These are phyloP conservation scores for Conger conger DNA, from an alignment of 2,113 vertebrate species.

Conservation along the genomic window DNA sequence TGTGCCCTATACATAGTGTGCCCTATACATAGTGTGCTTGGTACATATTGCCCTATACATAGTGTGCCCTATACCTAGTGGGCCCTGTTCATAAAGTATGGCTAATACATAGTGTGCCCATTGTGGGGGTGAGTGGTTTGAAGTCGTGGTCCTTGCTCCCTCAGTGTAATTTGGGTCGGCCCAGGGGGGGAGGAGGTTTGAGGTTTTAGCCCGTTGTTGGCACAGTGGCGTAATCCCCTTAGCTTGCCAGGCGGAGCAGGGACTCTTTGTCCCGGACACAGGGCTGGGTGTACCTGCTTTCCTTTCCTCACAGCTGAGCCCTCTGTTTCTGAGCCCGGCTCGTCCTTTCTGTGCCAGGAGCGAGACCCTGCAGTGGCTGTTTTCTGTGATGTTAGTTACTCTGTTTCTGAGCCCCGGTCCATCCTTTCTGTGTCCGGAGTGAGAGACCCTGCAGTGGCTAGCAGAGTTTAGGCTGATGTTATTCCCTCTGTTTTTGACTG, in stretches of 20 bases:
- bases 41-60: too few relatives aligned
- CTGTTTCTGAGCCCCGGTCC: neutral
- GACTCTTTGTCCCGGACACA: neutral
- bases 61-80: neutral
- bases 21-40: too few relatives aligned
- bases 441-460: neutral
- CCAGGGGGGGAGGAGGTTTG: constrained; percentile 21
- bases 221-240: neutral
- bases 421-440: neutral
- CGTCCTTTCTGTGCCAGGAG: neutral
- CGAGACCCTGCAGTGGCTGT: neutral
- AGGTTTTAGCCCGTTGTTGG: constrained; percentile 20
- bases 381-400: neutral
- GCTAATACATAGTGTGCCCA: too few relatives aligned
- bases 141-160: too few relatives aligned
- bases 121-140: too few relatives aligned
- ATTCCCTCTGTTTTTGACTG: neutral
- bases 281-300: neutral
- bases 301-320: neutral
- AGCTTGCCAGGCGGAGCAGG: neutral
- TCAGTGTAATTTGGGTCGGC: constrained; percentile 29
- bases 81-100: too few relatives aligned
- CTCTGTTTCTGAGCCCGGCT: neutral
- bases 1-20: too few relatives aligned
- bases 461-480: neutral